Base-by-base conservation (phyloP, 2,888 invertebrate species). In the Andrena bucephala region DNA sequence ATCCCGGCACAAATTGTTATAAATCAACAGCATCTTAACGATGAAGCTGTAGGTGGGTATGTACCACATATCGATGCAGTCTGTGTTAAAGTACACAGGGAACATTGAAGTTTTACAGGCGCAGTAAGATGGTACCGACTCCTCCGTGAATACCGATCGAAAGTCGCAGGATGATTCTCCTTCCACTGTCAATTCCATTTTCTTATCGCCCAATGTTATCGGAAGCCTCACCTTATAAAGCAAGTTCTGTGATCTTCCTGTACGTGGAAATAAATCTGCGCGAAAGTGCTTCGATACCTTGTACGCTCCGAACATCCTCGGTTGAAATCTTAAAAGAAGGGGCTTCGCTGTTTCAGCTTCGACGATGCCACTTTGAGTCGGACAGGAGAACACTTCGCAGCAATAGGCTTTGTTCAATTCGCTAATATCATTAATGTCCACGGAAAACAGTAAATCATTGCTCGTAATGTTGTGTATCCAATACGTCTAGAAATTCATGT, bases 391-490 rank as follows among this genome's bases (percentile, higher is more conserved):
- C 73, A 94, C 89, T 29, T 91, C 86, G 75, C 91, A 92, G 13
- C 88, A 89, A 72, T 93, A 90, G 16, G 78, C 50, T 33, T 89
- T 82, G 80, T 94, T 94, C n/a, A 93, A 52, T 77, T 85, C 73
- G 13, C 83, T 42, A 8, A 94, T 67, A 10, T 89, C 84, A 52
- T 63, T 72, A 6, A 69, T 86, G 72, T 94, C 89, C 50, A 94
- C 59, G 2, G 87, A 81, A 72, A 92, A 94, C 2, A 87, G 72
- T 13, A 93, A 88, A 27, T 85, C 68, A 2, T 88, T 78, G 42
- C 80, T 83, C 1, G 93, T 92, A 77, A 93, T 93, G 78, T 95
- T 95, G 79, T 94, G 93, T 24, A 95, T 80, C 94, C 94, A 94
- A 84, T 92, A 93, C 24, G 91, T 88, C 93, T 94, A 87, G 42